Evolutionary conservation across 2,888 invertebrate genomes (phyloP).

Genomic region (Lamproptera curius): DNA sequence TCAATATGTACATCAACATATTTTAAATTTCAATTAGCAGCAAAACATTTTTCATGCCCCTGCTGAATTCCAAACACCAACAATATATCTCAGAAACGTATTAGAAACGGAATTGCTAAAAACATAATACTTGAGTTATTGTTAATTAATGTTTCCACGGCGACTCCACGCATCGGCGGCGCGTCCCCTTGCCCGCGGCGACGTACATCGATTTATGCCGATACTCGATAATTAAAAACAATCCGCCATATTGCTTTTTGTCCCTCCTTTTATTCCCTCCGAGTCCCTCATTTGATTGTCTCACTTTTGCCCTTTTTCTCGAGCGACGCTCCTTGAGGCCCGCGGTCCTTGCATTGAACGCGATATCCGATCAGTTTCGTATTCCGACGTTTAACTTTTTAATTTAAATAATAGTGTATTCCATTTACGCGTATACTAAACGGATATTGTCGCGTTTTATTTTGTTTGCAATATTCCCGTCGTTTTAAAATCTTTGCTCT

Average conservation of each 20-base stretch:
- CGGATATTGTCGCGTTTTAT: no score
- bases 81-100: no score
- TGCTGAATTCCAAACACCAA: conserved; percentile 1
- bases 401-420: no score
- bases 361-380: conserved; percentile 55
- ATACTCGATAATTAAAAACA: conserved; percentile 79
- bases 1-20: no score
- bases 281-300: conserved; percentile 77
- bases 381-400: no score
- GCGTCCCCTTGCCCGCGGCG: conserved; percentile 60
- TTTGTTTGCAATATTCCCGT: no score
- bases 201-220: conserved; percentile 76
- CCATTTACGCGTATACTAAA: no score
- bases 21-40: no score
- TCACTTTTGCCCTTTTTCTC: conserved; percentile 56
- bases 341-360: conserved; percentile 54
- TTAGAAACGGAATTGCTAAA: no score
- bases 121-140: conserved; percentile 8
- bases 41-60: no score
- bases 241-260: conserved; percentile 76
- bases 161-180: conserved; percentile 40
- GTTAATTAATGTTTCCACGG: conserved; percentile 9
- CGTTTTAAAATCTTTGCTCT: no score
- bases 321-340: conserved; percentile 40
- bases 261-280: conserved; percentile 68